Conservation (phyloP, 2,113 vertebrate species). For the Labeo rohita region DNA sequence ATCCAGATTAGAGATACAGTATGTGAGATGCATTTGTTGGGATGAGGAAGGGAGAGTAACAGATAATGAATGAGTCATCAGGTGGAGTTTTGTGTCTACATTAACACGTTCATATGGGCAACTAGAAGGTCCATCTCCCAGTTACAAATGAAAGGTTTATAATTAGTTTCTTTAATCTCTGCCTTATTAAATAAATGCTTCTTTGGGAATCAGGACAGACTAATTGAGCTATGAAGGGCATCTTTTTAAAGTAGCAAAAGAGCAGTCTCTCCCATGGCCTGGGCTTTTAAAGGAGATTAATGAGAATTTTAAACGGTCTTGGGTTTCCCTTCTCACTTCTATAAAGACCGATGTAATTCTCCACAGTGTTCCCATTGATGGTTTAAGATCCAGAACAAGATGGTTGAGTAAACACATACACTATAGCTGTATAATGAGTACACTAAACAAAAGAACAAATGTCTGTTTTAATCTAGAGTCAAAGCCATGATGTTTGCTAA, state of each 20-base stretch:
- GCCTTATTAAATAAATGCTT: constrained; percentile 51
- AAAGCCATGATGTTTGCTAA: not conserved
- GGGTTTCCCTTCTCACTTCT: constrained; percentile 15
- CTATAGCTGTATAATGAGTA: not conserved
- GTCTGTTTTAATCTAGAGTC: not conserved
- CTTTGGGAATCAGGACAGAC: constrained; percentile 51
- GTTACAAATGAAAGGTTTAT: constrained; percentile 48
- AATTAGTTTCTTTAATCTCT: constrained; percentile 52
- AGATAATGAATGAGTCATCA: constrained; percentile 35
- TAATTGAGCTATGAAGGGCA: constrained; percentile 55
- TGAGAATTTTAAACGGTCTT: constrained; percentile 32
- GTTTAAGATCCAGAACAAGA: not conserved
- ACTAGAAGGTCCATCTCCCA: constrained; percentile 27
- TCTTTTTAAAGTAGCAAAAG: constrained; percentile 44
- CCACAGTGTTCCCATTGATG: not conserved
- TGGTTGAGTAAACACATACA: not conserved
- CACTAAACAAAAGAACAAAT: not conserved
- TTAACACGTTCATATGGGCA: constrained; percentile 25
- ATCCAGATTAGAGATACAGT: constrained; percentile 2
- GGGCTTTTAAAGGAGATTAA: constrained; percentile 18
- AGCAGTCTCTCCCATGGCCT: constrained; percentile 35
- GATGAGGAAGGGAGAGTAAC: not conserved
- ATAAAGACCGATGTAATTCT: not conserved
- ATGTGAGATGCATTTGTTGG: not conserved
- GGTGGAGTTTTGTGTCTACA: constrained; percentile 19